Evolutionary conservation across 2,888 invertebrate species (phyloP).

Genomic region (Digitonthophagus gazella): DNA sequence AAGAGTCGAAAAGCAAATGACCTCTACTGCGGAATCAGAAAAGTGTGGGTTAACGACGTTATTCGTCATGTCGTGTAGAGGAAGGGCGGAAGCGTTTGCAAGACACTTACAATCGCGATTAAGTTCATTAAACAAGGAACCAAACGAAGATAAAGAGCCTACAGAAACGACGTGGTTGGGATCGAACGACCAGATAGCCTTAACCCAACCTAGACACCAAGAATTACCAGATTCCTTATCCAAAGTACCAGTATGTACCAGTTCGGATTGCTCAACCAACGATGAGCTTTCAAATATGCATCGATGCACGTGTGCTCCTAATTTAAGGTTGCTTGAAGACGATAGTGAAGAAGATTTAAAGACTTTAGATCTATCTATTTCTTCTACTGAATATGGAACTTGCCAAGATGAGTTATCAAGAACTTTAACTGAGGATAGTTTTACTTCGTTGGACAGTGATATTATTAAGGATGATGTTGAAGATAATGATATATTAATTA

Average conservation of each 20-base stretch:
- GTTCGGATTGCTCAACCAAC: slow-evolving; percentile 62
- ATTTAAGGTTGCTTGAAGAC: slow-evolving; percentile 43
- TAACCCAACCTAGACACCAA: slow-evolving; percentile 54
- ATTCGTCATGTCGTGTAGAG: slow-evolving; percentile 76
- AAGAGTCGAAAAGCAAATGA: slow-evolving; percentile 34
- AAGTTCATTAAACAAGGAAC: slow-evolving; percentile 64
- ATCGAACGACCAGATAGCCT: slow-evolving; percentile 43
- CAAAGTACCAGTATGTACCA: too few relatives aligned
- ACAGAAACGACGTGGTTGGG: slow-evolving; percentile 49
- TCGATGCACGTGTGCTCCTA: not conserved
- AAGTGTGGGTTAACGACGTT: slow-evolving; percentile 68
- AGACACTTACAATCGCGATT: slow-evolving; percentile 73
- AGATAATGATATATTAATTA: slow-evolving; percentile 11
- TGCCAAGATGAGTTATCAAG: slow-evolving; percentile 20
- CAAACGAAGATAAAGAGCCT: slow-evolving; percentile 36
- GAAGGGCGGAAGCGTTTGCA: slow-evolving; percentile 78
- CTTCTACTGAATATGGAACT: slow-evolving; percentile 30
- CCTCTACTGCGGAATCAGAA: slow-evolving; percentile 51
- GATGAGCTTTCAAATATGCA: slow-evolving; percentile 38
- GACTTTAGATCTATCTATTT: not conserved
- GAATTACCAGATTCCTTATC: slow-evolving; percentile 59
- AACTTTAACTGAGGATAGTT: slow-evolving; percentile 17
- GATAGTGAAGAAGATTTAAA: slow-evolving; percentile 49
- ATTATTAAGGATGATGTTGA: slow-evolving; percentile 9
- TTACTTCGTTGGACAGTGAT: slow-evolving; percentile 18